Base-by-base conservation (phyloP, 2,113 vertebrate genomes). In the Macaca mulatta region DNA sequence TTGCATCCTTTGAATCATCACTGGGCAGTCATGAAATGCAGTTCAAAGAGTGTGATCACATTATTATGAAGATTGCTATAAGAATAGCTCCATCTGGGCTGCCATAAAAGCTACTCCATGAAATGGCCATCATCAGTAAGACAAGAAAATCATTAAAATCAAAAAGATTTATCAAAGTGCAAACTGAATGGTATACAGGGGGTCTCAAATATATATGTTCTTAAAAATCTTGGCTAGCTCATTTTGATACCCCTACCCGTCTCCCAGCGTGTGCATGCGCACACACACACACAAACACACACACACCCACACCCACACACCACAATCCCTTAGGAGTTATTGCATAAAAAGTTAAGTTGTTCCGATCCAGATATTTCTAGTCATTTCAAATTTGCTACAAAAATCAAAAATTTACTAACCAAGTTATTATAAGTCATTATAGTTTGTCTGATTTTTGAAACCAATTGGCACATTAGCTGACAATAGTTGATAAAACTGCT, bases 381-480 rank as follows among this genome's bases (percentile, higher is more conserved):
- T 59, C 77, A 40, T 93, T 80, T 90, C 55, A 95, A 23, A 93
- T 94, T 94, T 93, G 43, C 38, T 87, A 93, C 52, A 52, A 59
- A 89, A 77, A 90, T 64, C 22, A 88, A 82, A 50, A 84, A 82
- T 70, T 74, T 90, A 67, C 69, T 89, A 97, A 94, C 35, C 30
- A 79, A 83, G 30, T 78, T 50, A 96, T 83, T 79, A 55, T 11
- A 82, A 95, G 17, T 85, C 48, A 74, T 86, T 94, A 69, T 48
- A 90, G 43, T 97, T 92, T 77, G 64, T 92, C 72, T 95, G 83
- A n/a, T 67, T 90, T 95, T 96, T 78, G 10, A 96, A 95, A 90
- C 55, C 75, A 93, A 67, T 45, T 80, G 80, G 23, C 40, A 43
- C 30, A 87, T 89, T 64, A 79, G n/a, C n/a, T 77, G 86, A 87